These are phyloP conservation scores for Drosophila nigrodunni DNA, from an alignment of 1,140 invertebrate species.

Conservation along the genomic window DNA sequence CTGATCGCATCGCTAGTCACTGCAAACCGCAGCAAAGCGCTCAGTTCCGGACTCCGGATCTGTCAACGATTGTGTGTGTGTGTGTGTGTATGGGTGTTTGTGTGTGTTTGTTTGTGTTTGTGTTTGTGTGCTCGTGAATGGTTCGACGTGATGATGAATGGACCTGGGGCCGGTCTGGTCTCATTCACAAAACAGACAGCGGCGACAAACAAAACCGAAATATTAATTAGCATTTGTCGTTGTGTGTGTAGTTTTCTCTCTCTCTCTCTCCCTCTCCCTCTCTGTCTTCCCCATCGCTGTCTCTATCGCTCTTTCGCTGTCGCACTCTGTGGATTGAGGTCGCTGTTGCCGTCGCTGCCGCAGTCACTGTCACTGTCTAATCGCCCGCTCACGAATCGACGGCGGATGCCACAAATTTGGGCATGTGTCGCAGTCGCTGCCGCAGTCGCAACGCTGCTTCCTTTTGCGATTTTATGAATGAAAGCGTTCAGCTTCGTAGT, in stretches of 20 bases:
- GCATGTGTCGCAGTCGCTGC: conserved; percentile 63
- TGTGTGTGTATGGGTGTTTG: too few relatives aligned
- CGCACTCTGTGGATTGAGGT: conserved; percentile 23
- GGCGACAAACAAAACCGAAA: conserved; percentile 70
- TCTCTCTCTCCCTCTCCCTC: too few relatives aligned
- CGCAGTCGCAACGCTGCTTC: conserved; percentile 55
- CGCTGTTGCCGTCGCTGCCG: conserved; percentile 26
- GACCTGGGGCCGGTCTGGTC: conserved; percentile 47
- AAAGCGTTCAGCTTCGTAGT: conserved; percentile 63
- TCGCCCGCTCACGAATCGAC: conserved; percentile 71
- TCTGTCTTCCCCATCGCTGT: too few relatives aligned
- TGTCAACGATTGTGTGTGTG: conserved; percentile 26
- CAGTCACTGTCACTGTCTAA: conserved; percentile 43
- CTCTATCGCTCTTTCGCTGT: too few relatives aligned
- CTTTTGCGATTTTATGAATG: conserved; percentile 80
- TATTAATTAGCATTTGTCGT: conserved; percentile 77
- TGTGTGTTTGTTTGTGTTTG: too few relatives aligned
- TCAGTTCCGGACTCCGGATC: conserved; percentile 73
- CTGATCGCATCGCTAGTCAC: conserved; percentile 45
- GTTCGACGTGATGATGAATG: conserved; percentile 56
- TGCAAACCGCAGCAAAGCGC: conserved; percentile 71
- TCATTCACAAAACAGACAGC: conserved; percentile 66
- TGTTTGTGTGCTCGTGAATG: conserved; percentile 14
- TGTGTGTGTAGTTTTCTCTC: conserved; percentile 8
- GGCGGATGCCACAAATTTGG: conserved; percentile 80